Percentiles rank a stretch among this genome's conserved stretches.
These are phyloP conservation scores for Neoaliturus tenellus DNA, from an alignment of 2,888 invertebrate species.

Conservation along the genomic window DNA sequence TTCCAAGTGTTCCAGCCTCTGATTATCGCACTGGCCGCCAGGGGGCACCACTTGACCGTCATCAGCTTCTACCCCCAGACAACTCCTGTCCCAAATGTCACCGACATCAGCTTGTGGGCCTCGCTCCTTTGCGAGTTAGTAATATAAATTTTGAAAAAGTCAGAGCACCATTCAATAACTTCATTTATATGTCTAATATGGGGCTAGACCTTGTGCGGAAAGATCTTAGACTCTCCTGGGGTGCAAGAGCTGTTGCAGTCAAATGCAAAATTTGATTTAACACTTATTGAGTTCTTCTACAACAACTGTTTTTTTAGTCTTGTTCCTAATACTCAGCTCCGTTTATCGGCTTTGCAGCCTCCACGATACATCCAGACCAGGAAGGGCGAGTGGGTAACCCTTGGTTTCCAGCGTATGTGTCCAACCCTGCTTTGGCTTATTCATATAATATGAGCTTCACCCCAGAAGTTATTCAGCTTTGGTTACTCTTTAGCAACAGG, in stretches of 20 bases:
- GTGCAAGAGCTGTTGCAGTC: conserved; percentile 41
- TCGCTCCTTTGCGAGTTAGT: conserved; percentile 56
- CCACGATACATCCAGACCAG: conserved; percentile 61
- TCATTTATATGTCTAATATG: conserved; percentile 52
- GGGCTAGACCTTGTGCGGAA: conserved; percentile 60
- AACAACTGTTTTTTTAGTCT: conserved; percentile 68
- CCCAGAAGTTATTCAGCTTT: conserved; percentile 66
- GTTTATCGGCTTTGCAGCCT: conserved; percentile 61
- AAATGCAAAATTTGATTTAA: conserved; percentile 65
- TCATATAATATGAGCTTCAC: conserved; percentile 53
- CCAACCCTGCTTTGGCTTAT: conserved; percentile 62
- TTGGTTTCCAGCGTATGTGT: conserved; percentile 66
- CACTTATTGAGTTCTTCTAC: conserved; percentile 67
- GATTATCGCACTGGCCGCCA: conserved; percentile 67
- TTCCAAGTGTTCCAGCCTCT: conserved; percentile 63
- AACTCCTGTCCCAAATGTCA: conserved; percentile 65
- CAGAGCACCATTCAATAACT: conserved; percentile 53
- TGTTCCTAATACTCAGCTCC: conserved; percentile 62
- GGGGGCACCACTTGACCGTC: conserved; percentile 69
- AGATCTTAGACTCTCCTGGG: conserved; percentile 53
- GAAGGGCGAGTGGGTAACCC: conserved; percentile 62
- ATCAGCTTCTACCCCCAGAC: conserved; percentile 66
- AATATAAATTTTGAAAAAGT: conserved; percentile 59
- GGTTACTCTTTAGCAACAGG: not conserved
- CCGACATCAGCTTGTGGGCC: conserved; percentile 66